phyloP scores from a whole-genome alignment of 2,113 vertebrate species.

The Apteryx mantelli region DNA sequence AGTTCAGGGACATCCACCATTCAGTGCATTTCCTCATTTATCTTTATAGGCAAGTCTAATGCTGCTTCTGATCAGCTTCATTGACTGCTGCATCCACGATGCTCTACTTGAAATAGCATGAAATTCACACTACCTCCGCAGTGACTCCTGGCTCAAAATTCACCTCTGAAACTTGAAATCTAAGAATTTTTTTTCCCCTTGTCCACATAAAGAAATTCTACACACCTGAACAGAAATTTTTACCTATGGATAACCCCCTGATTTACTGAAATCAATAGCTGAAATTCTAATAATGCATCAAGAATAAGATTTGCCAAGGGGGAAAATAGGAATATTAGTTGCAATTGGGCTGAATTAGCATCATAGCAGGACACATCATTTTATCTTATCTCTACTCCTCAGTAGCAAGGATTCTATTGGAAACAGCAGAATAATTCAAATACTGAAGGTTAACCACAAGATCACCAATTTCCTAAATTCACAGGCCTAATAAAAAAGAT shows the following conservation, averaged over 20 bases:
- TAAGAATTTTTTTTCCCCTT: neutral
- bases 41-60: constrained; percentile 11
- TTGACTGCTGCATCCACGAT: neutral
- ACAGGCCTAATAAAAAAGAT: too few species aligned
- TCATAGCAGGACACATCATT: neutral
- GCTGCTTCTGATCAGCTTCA: neutral
- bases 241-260: neutral
- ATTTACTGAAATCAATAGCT: neutral
- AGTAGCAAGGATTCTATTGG: neutral
- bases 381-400: neutral
- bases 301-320: neutral
- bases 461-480: neutral
- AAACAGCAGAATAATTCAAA: neutral
- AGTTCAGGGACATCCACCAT: neutral
- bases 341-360: neutral
- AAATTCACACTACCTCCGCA: neutral
- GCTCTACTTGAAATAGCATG: constrained; percentile 10
- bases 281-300: neutral
- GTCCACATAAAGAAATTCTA: neutral
- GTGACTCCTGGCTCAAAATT: neutral
- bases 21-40: neutral
- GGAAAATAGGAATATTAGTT: neutral
- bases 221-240: neutral
- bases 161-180: neutral
- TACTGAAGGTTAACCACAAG: neutral